Percentiles rank a stretch among this genome's conserved stretches.
phyloP scores from a whole-genome alignment of 2,797 vertebrate genomes.

The Oceanodroma leucorhoa region DNA sequence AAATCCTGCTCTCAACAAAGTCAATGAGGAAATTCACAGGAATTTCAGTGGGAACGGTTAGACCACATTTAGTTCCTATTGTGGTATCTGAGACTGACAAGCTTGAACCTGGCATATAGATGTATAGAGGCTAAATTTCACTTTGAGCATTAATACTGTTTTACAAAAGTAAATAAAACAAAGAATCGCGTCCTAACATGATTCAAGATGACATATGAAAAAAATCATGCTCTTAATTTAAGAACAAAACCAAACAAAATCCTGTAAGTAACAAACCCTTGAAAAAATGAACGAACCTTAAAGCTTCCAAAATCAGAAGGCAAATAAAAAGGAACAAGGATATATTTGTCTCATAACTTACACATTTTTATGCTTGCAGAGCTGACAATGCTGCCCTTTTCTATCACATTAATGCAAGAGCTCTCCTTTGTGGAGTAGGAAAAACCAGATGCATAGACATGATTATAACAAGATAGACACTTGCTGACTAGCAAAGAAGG shows the following conservation, averaged over 20 bases:
- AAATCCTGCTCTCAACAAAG: not conserved
- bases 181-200: not conserved
- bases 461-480: not conserved
- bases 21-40: not conserved
- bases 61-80: not conserved
- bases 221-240: not conserved
- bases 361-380: not conserved
- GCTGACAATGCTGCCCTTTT: not conserved
- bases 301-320: not conserved
- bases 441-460: not conserved
- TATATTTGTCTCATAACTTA: not conserved
- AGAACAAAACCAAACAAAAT: not conserved
- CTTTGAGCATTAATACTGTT: not conserved
- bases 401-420: accelerated
- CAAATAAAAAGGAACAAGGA: not conserved
- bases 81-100: not conserved
- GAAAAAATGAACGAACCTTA: not conserved
- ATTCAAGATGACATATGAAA: not conserved
- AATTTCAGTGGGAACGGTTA: not conserved
- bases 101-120: not conserved
- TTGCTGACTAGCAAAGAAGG: not conserved
- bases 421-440: not conserved
- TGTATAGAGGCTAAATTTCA: not conserved
- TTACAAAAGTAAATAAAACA: not conserved
- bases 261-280: accelerated